These are phyloP conservation scores for Paralvinella palmiformis DNA, from an alignment of 1,140 invertebrate species.

Conservation along the genomic window DNA sequence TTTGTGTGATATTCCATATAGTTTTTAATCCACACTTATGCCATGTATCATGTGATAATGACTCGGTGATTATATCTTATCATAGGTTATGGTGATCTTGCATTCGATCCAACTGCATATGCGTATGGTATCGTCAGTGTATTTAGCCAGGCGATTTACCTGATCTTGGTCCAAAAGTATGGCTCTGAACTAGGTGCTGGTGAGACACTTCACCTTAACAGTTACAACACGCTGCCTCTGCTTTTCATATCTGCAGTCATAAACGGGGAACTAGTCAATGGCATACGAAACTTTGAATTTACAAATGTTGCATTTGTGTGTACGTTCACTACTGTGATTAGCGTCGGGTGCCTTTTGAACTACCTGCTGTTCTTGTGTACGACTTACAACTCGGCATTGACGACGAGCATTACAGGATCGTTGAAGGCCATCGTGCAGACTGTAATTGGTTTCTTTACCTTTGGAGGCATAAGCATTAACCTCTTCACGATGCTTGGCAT, in stretches of 20 bases:
- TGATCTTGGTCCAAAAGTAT: conserved; percentile 51
- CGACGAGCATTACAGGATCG: conserved; percentile 53
- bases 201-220: conserved; percentile 50
- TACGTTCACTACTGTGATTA: conserved; percentile 43
- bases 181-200: conserved; percentile 42
- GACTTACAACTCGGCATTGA: conserved; percentile 52
- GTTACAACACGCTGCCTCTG: conserved; percentile 51
- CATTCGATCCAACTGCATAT: conserved; percentile 50
- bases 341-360: conserved; percentile 51
- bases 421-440: conserved; percentile 53
- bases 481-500: conserved; percentile 45
- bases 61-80: too few species aligned
- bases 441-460: conserved; percentile 52
- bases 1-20: too few species aligned
- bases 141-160: conserved; percentile 52
- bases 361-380: conserved; percentile 55
- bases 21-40: too few species aligned
- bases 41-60: too few species aligned
- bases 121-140: conserved; percentile 51
- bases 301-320: conserved; percentile 37
- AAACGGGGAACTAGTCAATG: conserved; percentile 32
- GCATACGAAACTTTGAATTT: conserved; percentile 13
- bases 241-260: conserved; percentile 36
- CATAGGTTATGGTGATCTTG: conserved; percentile 52
- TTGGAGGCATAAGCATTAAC: conserved; percentile 50